Conservation (phyloP, 2,113 vertebrate genomes). For the Leptosomus discolor region DNA sequence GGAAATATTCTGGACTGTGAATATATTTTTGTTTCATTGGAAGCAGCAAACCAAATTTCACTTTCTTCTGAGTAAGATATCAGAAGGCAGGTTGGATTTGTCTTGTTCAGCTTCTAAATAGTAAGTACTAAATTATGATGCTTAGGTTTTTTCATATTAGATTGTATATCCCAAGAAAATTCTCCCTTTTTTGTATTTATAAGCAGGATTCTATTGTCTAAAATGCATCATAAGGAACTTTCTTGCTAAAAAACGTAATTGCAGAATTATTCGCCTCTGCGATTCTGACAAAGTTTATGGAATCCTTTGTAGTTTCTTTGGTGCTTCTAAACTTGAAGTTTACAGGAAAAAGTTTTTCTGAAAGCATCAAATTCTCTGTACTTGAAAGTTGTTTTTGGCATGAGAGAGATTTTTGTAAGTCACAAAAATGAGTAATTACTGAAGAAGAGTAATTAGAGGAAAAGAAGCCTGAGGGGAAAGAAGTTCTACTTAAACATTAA, state of each 20-base stretch:
- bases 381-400: not conserved
- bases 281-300: not conserved
- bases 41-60: slow-evolving; percentile 1
- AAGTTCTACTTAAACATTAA: slow-evolving; percentile 44
- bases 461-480: slow-evolving; percentile 46
- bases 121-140: not conserved
- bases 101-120: not conserved
- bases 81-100: not conserved
- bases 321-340: not conserved
- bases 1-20: not conserved
- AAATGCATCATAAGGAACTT: slow-evolving; percentile 4
- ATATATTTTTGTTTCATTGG: not conserved
- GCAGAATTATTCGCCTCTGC: not conserved
- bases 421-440: slow-evolving; percentile 48
- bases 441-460: slow-evolving; percentile 50
- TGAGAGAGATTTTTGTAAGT: not conserved
- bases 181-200: slow-evolving; percentile 40
- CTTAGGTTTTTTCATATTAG: not conserved
- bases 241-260: not conserved
- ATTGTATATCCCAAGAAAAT: not conserved
- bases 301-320: not conserved
- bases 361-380: not conserved
- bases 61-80: slow-evolving; percentile 22
- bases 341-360: not conserved
- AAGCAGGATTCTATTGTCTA: not conserved